Evolutionary conservation across 2,797 vertebrate species (phyloP), one percentile per base, ranked within the genome.

Genomic region (Myiotriccus ornatus): DNA sequence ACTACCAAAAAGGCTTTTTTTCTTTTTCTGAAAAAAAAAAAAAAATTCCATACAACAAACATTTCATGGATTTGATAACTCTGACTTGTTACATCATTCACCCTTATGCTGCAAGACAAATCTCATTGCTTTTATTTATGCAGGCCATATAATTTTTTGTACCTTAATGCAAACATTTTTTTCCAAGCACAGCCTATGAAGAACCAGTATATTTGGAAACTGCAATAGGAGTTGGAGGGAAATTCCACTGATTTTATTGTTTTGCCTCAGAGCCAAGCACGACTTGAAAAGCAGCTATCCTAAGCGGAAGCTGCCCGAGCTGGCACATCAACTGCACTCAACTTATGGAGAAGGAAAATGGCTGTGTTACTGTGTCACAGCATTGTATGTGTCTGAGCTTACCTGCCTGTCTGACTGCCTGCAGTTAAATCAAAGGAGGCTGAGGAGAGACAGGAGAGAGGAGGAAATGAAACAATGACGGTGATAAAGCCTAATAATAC

Each of bases 311-410:
- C 21, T 76, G 81, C 80, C 74, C 0, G 1, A 71, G 49, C 80
- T 41, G 57, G 41, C 73, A 35, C 34, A 15, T 5, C 0, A 0
- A 14, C 46, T 59, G 60, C 25, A 3, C 0, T 1, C 37, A 20
- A 2, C 39, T 46, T 7, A 21, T 5, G 50, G 44, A 81, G 65
- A 41, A 68, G 49, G 37, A 39, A 86, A 28, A 35, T 7, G 39
- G 43, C 71, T 0, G 0, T 39, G 30, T 39, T 39, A 32, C 23
- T 19, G 15, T 43, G 7, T 67, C 70, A 34, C 49, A 35, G 74
- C 15, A 6, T 39, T 50, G 14, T 9, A 8, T 5, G 27, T 41
- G 52, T 34, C 82, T 47, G 41, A 59, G 28, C 44, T 65, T 44
- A 80, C 79, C 88, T 93, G 60, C 59, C 47, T 41, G 67, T 20